Evolutionary conservation across 2,888 invertebrate species (phyloP).

Genomic region (Plusia festucae): DNA sequence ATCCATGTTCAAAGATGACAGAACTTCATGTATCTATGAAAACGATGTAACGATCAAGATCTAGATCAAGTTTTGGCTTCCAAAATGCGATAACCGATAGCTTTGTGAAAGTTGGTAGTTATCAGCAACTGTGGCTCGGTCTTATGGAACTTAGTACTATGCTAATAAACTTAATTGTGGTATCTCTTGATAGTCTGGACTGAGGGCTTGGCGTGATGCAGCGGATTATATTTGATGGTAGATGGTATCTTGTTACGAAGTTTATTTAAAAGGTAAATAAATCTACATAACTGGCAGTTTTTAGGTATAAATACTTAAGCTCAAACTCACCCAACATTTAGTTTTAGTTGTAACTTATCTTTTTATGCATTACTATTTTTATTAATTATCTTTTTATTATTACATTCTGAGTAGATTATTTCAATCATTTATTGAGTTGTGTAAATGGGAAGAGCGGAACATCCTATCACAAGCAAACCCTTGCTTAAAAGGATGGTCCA

Average conservation of each 20-base stretch:
- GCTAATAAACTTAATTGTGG: slow-evolving; percentile 18
- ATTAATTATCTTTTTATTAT: too few species aligned
- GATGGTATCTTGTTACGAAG: neutral
- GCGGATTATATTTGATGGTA: neutral
- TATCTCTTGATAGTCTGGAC: slow-evolving; percentile 30
- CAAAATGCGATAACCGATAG: slow-evolving; percentile 42
- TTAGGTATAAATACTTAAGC: too few species aligned
- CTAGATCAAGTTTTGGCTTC: slow-evolving; percentile 38
- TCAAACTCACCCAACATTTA: too few species aligned
- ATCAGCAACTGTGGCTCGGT: slow-evolving; percentile 29
- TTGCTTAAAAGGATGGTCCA: too few species aligned
- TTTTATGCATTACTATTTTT: too few species aligned
- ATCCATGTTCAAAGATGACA: slow-evolving; percentile 5
- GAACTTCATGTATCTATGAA: slow-evolving; percentile 21
- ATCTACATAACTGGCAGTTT: too few species aligned
- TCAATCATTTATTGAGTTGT: too few species aligned
- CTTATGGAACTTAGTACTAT: slow-evolving; percentile 28
- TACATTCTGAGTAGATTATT: too few species aligned
- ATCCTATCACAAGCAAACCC: too few species aligned
- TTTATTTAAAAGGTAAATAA: neutral
- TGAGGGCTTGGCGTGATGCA: neutral
- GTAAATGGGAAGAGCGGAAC: too few species aligned
- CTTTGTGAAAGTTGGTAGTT: slow-evolving; percentile 48
- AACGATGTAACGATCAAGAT: slow-evolving; percentile 21
- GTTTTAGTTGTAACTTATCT: too few species aligned